Base-by-base conservation (phyloP, 2,113 vertebrate genomes). In the Stigmatopora argus region DNA sequence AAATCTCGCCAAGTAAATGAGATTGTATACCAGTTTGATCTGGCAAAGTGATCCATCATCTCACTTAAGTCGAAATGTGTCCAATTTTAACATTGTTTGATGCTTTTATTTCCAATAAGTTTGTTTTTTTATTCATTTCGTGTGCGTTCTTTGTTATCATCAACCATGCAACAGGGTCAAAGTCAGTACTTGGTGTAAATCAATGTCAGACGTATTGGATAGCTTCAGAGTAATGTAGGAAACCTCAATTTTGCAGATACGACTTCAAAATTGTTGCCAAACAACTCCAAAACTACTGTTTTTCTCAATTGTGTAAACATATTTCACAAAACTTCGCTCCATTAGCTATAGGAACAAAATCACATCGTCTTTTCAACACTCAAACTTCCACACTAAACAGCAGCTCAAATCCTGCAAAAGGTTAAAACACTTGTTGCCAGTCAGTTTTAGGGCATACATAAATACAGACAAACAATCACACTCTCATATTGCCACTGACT, bases 101-200 rank as follows among this genome's bases (percentile, higher is more conserved):
- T 65, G 41, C 34, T 45, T 69, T 72, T 34, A n/a, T 56, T 31
- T 2, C 1, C 60, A n/a, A 23, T 38, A 7, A 44, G 66, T 18
- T 69, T 63, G 9, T 55, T 62, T 57, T n/a, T n/a, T 14, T 65
- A 64, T 59, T 59, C 45, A 21, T 52, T 65, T 5, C 53, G 14
- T 66, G 66, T 46, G 34, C 44, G 1, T 19, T 47, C 59, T 41
- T 34, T 45, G n/a, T 63, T 35, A 67, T 61, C 23, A 34, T 46
- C 51, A 38, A 62, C 15, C 48, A 66, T 5, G 18, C 53, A 31
- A 66, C 67, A 65, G 21, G 68, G 64, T 66, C 65, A 57, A 65
- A 15, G 14, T 59, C 56, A 38, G 11, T n/a, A 12, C 8, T 31
- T 35, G 31, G 15, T 38, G 15, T 38, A 41, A 31, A 3, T n/a